Percentiles rank a stretch among this genome's conserved stretches.
phyloP scores from a whole-genome alignment of 2,888 invertebrate species.

The Tipula unca region DNA sequence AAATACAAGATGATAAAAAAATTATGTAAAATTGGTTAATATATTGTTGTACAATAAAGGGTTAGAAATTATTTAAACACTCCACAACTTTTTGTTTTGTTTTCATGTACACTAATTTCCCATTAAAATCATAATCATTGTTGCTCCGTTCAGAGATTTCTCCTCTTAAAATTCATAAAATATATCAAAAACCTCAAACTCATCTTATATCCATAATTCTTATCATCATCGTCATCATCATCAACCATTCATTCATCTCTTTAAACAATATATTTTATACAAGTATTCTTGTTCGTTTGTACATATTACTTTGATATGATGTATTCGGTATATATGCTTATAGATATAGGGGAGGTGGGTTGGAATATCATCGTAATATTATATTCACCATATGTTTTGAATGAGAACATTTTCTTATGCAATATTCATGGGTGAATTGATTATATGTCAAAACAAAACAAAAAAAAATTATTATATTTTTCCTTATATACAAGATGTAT shows the following conservation, averaged over 20 bases:
- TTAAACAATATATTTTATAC: not conserved
- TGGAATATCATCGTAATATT: not conserved
- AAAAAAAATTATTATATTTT: not conserved
- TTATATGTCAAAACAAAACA: not conserved
- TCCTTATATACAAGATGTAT: not conserved
- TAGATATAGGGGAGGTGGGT: not conserved
- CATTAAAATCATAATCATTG: not conserved
- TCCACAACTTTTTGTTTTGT: not conserved
- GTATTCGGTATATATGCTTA: no score
- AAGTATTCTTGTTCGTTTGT: not conserved
- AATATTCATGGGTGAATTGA: not conserved
- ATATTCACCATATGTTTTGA: not conserved
- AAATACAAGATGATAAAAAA: not conserved
- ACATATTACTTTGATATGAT: not conserved
- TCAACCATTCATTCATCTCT: not conserved
- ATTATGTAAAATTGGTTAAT: not conserved
- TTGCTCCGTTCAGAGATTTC: not conserved
- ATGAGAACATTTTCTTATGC: not conserved
- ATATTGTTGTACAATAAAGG: not conserved
- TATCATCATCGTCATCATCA: not conserved
- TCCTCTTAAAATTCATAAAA: not conserved
- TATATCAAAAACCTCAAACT: not conserved
- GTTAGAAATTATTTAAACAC: not conserved
- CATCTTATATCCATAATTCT: not conserved
- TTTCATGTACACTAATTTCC: not conserved